Percentiles rank a stretch among this genome's conserved stretches.
Conservation (phyloP, 2,888 invertebrate species). For the Protula sp. region DNA sequence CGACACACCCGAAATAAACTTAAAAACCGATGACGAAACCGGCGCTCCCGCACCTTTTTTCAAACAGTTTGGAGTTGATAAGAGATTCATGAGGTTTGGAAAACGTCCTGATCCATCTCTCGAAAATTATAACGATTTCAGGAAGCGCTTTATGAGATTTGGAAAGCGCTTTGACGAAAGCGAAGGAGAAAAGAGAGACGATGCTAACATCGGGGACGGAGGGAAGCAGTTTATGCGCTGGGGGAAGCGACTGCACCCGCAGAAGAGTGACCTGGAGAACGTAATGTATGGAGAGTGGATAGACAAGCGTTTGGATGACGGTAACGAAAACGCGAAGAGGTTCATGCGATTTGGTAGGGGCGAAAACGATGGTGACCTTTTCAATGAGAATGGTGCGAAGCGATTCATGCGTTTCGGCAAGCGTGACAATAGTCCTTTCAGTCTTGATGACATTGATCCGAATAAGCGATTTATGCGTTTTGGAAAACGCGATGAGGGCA, state of each 20-base stretch:
- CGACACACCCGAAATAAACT: not conserved
- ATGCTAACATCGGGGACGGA: not conserved
- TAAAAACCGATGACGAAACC: not conserved
- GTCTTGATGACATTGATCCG: not conserved
- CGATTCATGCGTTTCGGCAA: slow-evolving; percentile 8
- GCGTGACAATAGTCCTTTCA: not conserved
- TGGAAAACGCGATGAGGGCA: not conserved
- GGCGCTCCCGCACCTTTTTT: not conserved
- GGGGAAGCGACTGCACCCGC: not conserved
- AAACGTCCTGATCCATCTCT: not conserved
- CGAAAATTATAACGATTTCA: not conserved
- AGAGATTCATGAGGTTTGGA: slow-evolving; percentile 11
- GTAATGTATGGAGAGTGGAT: not conserved
- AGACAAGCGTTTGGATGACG: slow-evolving; percentile 1
- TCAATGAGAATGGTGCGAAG: no score
- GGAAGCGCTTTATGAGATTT: not conserved
- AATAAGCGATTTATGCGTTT: slow-evolving; percentile 7
- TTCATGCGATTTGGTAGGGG: slow-evolving; percentile 9
- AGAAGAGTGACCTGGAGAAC: not conserved
- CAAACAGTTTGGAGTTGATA: not conserved
- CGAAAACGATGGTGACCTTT: not conserved
- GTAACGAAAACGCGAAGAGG: not conserved
- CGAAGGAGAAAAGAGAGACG: slow-evolving; percentile 1
- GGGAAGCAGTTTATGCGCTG: slow-evolving; percentile 8
- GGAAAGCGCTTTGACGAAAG: not conserved